Evolutionary conservation across 2,113 vertebrate genomes (phyloP).

Genomic region (Dipodomys ordii): DNA sequence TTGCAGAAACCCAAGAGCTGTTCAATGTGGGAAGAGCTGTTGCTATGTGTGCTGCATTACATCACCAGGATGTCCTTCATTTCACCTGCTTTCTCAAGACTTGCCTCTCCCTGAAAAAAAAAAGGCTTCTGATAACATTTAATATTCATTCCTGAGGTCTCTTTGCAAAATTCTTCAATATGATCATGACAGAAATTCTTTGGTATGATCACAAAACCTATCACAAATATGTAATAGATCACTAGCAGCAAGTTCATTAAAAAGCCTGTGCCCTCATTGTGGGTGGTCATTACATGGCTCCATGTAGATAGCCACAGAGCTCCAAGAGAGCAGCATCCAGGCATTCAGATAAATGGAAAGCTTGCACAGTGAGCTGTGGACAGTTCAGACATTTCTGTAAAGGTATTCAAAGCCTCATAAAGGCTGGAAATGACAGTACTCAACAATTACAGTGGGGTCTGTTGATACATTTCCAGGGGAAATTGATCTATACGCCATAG

Average conservation of each 20-base stretch:
- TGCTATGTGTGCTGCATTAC: neutral
- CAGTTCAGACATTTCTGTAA: neutral
- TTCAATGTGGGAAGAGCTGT: neutral
- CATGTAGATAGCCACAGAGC: fast-evolving
- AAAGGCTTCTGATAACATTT: constrained; percentile 10
- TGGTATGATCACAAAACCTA: neutral
- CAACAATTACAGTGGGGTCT: neutral
- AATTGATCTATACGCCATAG: neutral
- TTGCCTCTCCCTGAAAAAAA: neutral
- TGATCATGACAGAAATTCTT: neutral
- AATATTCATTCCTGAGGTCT: constrained; percentile 10
- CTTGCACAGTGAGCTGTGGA: too few relatives aligned
- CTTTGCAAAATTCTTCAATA: neutral
- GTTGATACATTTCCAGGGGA: neutral
- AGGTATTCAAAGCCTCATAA: neutral
- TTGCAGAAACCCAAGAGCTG: neutral
- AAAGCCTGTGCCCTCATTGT: neutral
- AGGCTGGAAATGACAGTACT: neutral
- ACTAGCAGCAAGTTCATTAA: neutral
- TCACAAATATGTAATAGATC: neutral
- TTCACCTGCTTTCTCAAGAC: neutral
- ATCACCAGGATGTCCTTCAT: neutral
- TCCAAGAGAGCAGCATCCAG: neutral
- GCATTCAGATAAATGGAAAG: neutral
- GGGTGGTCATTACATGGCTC: neutral